These are phyloP conservation scores for Nemurella pictetii DNA, from an alignment of 2,888 invertebrate species.

Conservation along the genomic window DNA sequence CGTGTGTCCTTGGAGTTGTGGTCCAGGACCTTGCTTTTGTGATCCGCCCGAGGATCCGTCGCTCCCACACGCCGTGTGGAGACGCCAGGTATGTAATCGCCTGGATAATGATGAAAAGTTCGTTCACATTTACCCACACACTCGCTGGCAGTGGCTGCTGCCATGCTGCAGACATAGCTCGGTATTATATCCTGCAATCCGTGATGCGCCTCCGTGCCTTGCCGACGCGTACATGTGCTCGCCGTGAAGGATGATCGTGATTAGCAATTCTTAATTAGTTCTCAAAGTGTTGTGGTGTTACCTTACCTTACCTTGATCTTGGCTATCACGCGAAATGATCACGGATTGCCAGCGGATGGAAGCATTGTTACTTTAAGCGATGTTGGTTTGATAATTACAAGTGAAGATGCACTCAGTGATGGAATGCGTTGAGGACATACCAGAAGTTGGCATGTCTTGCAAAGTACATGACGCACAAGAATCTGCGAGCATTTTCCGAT, in stretches of 20 bases:
- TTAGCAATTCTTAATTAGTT: constrained; percentile 13
- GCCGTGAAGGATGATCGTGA: background rate
- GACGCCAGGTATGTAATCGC: background rate
- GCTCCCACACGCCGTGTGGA: background rate
- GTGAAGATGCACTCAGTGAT: background rate
- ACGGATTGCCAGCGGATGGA: background rate
- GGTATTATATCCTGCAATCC: no score
- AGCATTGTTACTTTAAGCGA: constrained; percentile 1
- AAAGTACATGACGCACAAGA: background rate
- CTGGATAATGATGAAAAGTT: background rate
- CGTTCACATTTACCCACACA: background rate
- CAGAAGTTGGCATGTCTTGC: background rate
- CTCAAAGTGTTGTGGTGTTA: background rate
- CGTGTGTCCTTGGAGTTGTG: constrained; percentile 4
- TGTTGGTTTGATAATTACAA: background rate
- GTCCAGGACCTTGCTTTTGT: constrained; percentile 16
- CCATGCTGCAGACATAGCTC: background rate
- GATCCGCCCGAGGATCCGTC: background rate
- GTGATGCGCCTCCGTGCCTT: no score
- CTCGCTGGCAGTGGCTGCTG: no score
- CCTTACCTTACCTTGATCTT: background rate
- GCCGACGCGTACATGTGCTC: background rate
- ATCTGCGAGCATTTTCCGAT: background rate
- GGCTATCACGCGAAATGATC: background rate
- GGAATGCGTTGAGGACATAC: background rate